A percentile compares a stretch with the other conserved stretches of the same genome.
Conservation (phyloP, 2,888 invertebrate genomes). For the Drosophila pullipes region DNA sequence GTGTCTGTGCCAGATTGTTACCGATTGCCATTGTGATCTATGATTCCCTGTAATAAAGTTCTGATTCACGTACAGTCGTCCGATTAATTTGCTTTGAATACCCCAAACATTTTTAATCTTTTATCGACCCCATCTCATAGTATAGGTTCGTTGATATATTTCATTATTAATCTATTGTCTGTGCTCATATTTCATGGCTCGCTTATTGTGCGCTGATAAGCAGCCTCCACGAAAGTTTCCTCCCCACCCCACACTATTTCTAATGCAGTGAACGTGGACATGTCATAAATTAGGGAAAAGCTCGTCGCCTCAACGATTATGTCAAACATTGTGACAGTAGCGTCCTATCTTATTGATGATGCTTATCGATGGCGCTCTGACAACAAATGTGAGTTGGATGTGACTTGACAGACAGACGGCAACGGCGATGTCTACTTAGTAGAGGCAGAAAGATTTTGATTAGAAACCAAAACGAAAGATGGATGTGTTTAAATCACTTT, state of each 20-base stretch:
- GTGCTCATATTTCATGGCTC: conserved; percentile 67
- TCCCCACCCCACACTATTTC: conserved; percentile 20
- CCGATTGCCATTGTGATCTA: neutral
- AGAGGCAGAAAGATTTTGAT: conserved; percentile 42
- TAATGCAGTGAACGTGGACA: conserved; percentile 63
- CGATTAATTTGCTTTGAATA: neutral
- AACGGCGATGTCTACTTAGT: neutral
- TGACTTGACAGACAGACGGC: conserved; percentile 32
- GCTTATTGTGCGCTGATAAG: conserved; percentile 62
- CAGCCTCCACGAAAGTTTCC: conserved; percentile 31
- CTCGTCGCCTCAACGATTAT: conserved; percentile 64
- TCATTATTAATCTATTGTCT: conserved; percentile 47
- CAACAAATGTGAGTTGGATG: conserved; percentile 54
- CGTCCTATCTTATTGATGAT: conserved; percentile 65
- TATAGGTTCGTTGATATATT: conserved; percentile 4
- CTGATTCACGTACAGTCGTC: neutral
- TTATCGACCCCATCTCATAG: conserved; percentile 22
- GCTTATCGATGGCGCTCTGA: conserved; percentile 42
- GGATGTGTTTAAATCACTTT: conserved; percentile 39
- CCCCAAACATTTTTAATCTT: neutral
- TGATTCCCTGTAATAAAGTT: neutral
- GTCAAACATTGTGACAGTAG: conserved; percentile 70
- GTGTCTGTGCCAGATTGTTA: neutral
- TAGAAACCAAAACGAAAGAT: conserved; percentile 36
- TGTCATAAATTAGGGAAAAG: conserved; percentile 75